Conservation (phyloP, 2,888 invertebrate species). For the Trachelus tabidus region DNA sequence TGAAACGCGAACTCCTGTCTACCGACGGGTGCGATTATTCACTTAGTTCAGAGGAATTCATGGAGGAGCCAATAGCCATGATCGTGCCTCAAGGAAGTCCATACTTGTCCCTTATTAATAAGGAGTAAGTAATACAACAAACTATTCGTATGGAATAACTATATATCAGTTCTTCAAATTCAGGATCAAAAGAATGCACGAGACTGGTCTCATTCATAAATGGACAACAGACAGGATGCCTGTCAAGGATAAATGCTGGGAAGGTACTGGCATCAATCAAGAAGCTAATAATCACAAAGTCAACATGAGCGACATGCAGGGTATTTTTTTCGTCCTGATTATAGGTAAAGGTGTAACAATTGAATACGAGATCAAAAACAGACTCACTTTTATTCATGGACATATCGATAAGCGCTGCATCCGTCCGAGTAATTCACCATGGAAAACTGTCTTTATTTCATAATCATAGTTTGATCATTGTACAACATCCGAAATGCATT, state of each 20-base stretch:
- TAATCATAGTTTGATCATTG: not conserved
- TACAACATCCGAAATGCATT: constrained; percentile 8
- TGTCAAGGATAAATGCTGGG: constrained; percentile 83
- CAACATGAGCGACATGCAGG: constrained; percentile 91
- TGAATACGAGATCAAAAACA: not conserved
- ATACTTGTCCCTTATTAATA: constrained; percentile 80
- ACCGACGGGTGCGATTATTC: constrained; percentile 81
- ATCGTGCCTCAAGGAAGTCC: constrained; percentile 81
- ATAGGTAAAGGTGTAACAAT: constrained; percentile 70
- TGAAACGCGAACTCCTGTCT: constrained; percentile 72
- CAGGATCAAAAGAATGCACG: constrained; percentile 83
- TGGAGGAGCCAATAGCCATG: constrained; percentile 83
- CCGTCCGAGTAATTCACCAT: not conserved
- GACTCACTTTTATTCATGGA: not conserved
- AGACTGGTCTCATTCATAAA: constrained; percentile 85
- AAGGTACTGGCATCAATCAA: constrained; percentile 68
- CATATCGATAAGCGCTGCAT: not conserved
- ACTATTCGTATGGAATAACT: not conserved
- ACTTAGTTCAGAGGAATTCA: constrained; percentile 80
- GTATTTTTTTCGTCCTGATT: constrained; percentile 87
- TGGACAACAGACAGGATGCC: constrained; percentile 85
- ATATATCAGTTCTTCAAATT: constrained; percentile 20
- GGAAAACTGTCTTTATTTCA: not conserved
- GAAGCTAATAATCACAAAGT: constrained; percentile 89
- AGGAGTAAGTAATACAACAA: constrained; percentile 73